Conservation (phyloP, 2,797 vertebrate species). For the Calcarius lapponicus region DNA sequence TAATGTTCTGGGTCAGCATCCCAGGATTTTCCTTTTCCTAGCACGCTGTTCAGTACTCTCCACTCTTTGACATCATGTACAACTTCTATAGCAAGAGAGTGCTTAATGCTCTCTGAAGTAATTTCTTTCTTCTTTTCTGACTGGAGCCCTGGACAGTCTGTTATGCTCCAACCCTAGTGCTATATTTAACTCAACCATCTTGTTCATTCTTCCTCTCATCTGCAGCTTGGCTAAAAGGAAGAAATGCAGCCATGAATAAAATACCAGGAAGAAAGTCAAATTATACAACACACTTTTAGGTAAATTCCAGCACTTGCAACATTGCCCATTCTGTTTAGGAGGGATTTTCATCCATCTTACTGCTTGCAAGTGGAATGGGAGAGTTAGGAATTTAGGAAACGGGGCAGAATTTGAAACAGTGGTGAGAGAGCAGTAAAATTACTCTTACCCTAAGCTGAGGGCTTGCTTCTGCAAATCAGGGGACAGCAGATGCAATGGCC, state of each 20-base stretch:
- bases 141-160: slow-evolving; percentile 53
- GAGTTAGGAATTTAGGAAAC: not conserved
- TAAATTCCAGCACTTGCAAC: not conserved
- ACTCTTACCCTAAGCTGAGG: not conserved
- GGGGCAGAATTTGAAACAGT: not conserved
- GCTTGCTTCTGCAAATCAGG: not conserved
- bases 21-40: slow-evolving; percentile 43
- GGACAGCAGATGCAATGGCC: not conserved
- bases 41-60: slow-evolving; percentile 40
- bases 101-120: slow-evolving; percentile 60
- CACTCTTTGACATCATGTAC: slow-evolving; percentile 43
- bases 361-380: not conserved
- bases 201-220: slow-evolving; percentile 39
- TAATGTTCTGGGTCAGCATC: slow-evolving; percentile 62
- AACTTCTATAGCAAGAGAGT: slow-evolving; percentile 35
- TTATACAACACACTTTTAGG: not conserved
- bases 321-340: not conserved
- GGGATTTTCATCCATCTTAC: not conserved
- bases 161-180: not conserved
- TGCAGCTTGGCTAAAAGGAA: slow-evolving; percentile 31
- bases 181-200: slow-evolving; percentile 67
- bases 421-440: not conserved
- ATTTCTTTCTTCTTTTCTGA: slow-evolving; percentile 65
- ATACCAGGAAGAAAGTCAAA: slow-evolving; percentile 30
- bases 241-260: slow-evolving; percentile 49